A percentile compares a stretch with the other conserved stretches of the same genome.
Evolutionary conservation across 2,113 vertebrate species (phyloP).

Genomic region (Egretta garzetta): DNA sequence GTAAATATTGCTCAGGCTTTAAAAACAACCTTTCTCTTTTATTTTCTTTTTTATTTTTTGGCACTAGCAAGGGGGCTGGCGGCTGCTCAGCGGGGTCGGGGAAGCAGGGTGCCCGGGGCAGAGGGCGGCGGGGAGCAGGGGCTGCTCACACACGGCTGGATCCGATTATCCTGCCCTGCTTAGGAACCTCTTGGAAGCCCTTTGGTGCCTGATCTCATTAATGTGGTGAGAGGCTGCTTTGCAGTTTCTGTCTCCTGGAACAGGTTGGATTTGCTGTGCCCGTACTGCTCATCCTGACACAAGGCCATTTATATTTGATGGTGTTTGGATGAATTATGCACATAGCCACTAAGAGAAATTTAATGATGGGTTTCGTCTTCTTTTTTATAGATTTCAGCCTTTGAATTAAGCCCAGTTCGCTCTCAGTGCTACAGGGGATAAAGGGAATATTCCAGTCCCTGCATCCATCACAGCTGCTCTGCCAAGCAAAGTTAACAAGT

Average conservation of each 20-base stretch:
- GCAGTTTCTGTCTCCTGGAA: background rate
- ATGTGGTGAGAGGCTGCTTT: background rate
- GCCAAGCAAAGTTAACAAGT: slow-evolving; percentile 66
- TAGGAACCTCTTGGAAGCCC: background rate
- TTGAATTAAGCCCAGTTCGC: slow-evolving; percentile 81
- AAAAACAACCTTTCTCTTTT: too few relatives aligned
- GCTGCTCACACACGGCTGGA: rapidly evolving
- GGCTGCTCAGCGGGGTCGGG: background rate
- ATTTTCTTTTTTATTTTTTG: too few relatives aligned
- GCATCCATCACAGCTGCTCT: slow-evolving; percentile 27
- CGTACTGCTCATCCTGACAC: background rate
- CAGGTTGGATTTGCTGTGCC: background rate
- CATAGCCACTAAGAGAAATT: slow-evolving; percentile 85
- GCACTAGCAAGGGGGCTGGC: too few relatives aligned
- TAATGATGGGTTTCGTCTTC: slow-evolving; percentile 84
- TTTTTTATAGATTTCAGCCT: slow-evolving; percentile 75
- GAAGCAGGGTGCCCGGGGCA: background rate
- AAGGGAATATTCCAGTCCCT: slow-evolving; percentile 25
- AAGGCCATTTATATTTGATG: slow-evolving; percentile 91
- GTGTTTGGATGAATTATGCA: slow-evolving; percentile 92
- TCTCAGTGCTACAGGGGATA: slow-evolving; percentile 6
- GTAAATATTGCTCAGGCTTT: too few relatives aligned
- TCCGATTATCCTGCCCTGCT: background rate
- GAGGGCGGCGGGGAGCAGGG: background rate
- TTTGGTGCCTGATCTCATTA: background rate